Base-by-base conservation (phyloP, 2,113 vertebrate genomes). In the Telmatochromis sp. region DNA sequence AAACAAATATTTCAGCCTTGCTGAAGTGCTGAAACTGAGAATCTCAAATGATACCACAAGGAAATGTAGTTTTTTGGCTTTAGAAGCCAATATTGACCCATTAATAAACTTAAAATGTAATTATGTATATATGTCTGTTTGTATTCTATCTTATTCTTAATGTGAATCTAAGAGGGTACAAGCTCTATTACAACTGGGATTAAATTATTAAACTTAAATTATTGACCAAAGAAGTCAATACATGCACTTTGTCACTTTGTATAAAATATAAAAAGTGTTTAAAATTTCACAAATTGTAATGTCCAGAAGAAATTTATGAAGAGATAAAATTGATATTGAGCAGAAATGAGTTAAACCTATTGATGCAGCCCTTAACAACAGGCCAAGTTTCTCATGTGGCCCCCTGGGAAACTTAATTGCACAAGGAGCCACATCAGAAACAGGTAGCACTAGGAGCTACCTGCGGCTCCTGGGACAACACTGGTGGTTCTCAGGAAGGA, bases 301-400 rank as follows among this genome's bases (percentile, higher is more conserved):
- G 60, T 35, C 60, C 60, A 35, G 60, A 35, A 35, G 17, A 65
- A 65, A 35, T 65, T n/a, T 35, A 65, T 65, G 17, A 35, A 35
- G 17, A n/a, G 60, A 12, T 12, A 0, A 35, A 65, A 35, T 2
- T 35, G 31, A 35, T 35, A 0, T 65, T 35, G 17, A 65, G 17
- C 0, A 7, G 58, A 35, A 63, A 63, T 63, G 17, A n/a, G 31
- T 35, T 65, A 35, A 65, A 0, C 0, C 57, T 0, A 35, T n/a
- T 65, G 60, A 65, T 65, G 31, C 31, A 65, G 60, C 60, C 60
- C 17, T 65, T 35, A 65, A 65, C 31, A n/a, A 35, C 60, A 35
- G 60, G 31, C 17, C 60, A 65, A 1, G 31, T 35, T 65, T n/a
- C 60, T 0, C 31, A 65, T 65, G 31, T 35, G 9, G 17, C 31